Evolutionary conservation across 2,113 vertebrate species (phyloP), one percentile per base, ranked within the genome.

Genomic region (Chaetodon auriga): DNA sequence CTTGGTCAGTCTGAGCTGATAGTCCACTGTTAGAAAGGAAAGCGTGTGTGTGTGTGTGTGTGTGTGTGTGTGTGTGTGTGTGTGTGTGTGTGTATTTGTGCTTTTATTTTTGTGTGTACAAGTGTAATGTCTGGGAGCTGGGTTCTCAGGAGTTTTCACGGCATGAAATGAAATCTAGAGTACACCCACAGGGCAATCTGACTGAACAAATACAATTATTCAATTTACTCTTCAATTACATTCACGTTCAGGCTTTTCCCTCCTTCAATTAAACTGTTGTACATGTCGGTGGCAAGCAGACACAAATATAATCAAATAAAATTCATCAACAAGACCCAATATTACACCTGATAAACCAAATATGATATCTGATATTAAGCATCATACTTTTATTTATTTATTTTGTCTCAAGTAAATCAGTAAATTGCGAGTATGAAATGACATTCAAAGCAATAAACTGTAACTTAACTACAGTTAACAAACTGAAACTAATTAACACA

Each of bases 141-240:
- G 72, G 80, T 90, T 92, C 90, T 94, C 88, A 86, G 86, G 90
- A 93, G 82, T 90, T 93, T 74, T 91, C 82, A 88, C 68, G 51
- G 63, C 79, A 80, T 80, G 78, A 91, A 89, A 85, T 82, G 83
- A 87, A 93, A 89, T 36, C 73, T 81, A 89, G 70, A 86, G 63
- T 86, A 90, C 81, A 87, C 90, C 92, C 94, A 94, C 79, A 87
- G 92, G 92, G 88, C 74, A 91, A 83, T 89, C 58, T 45, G 57
- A 90, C 88, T 90, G 87, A 94, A 84, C 84, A 92, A 93, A 94
- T 90, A 85, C 92, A 92, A 93, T 91, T 87, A 94, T 93, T 94
- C 87, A 89, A 93, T 95, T 94, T 92, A 89, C 82, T 92, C 81
- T 94, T 88, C 90, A 93, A 94, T 93, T 93, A 91, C 84, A 64